Evolutionary conservation across 2,113 vertebrate species (phyloP).

Genomic region (Onychostruthus taczanowskii): DNA sequence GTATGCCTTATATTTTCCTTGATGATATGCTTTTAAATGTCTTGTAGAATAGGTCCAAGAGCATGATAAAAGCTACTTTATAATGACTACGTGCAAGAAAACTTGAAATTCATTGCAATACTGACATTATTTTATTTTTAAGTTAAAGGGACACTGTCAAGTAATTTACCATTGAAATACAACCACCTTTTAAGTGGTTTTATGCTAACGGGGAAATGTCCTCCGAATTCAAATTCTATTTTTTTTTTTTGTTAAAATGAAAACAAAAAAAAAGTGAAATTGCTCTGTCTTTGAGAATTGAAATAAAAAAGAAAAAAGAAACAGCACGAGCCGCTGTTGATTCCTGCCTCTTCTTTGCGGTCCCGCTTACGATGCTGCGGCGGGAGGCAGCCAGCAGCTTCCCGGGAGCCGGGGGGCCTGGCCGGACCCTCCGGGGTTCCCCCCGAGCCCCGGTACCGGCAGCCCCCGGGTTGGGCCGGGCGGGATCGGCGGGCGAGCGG

Average conservation of each 20-base stretch:
- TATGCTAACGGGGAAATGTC: constrained; percentile 49
- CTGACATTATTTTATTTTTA: constrained; percentile 71
- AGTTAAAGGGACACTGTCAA: constrained; percentile 81
- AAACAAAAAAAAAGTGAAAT: not conserved
- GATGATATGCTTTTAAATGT: constrained; percentile 76
- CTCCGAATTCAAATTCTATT: constrained; percentile 57
- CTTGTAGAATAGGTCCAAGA: constrained; percentile 76
- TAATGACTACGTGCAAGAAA: constrained; percentile 77
- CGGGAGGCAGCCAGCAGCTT: constrained; percentile 48
- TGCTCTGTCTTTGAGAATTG: constrained; percentile 27
- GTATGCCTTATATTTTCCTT: constrained; percentile 81
- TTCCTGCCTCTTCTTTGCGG: constrained; percentile 65
- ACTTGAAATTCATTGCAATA: constrained; percentile 84
- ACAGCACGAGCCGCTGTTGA: constrained; percentile 42
- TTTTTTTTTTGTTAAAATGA: not conserved
- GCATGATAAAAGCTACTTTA: constrained; percentile 76
- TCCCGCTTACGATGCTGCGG: constrained; percentile 19
- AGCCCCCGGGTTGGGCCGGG: constrained; percentile 9
- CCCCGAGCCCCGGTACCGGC: not conserved
- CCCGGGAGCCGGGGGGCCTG: constrained; percentile 55
- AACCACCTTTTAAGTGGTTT: constrained; percentile 28
- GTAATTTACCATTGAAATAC: constrained; percentile 65
- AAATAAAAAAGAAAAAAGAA: not conserved
- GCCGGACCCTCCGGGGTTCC: not conserved
- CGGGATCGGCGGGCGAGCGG: not conserved